Percentiles rank a stretch among this genome's conserved stretches.
Conservation (phyloP, 1,140 invertebrate genomes). For the Amphibalanus amphitrite region DNA sequence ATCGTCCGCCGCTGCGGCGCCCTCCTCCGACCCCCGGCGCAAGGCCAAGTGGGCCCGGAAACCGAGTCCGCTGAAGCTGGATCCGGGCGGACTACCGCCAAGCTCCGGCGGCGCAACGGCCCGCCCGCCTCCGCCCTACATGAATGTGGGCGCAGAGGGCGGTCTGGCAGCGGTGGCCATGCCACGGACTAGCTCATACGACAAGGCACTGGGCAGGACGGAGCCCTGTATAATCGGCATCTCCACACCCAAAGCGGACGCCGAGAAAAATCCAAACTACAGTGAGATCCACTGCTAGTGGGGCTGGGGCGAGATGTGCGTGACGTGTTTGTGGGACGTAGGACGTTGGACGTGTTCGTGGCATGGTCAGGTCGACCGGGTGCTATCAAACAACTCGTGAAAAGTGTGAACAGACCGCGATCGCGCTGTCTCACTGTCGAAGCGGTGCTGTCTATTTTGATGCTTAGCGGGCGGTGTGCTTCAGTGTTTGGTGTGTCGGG, state of each 20-base stretch:
- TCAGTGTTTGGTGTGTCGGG: background rate
- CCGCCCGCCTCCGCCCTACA: background rate
- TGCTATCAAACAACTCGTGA: too few species aligned
- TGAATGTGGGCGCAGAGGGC: background rate
- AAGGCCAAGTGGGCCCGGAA: slow-evolving; percentile 1
- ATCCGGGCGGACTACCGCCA: slow-evolving; percentile 12
- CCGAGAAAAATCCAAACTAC: background rate
- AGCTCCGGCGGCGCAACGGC: background rate
- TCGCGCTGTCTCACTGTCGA: background rate
- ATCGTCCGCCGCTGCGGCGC: slow-evolving; percentile 12
- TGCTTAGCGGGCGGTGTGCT: background rate
- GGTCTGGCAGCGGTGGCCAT: background rate
- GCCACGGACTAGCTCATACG: background rate
- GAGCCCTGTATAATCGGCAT: background rate
- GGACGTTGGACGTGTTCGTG: too few species aligned
- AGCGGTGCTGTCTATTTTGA: background rate
- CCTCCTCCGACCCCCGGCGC: slow-evolving; percentile 5
- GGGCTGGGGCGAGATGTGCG: too few species aligned
- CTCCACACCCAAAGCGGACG: background rate
- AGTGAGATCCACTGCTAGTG: background rate
- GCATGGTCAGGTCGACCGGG: too few species aligned
- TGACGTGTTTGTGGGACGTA: too few species aligned
- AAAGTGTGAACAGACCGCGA: too few species aligned
- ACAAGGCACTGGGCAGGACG: background rate
- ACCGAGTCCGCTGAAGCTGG: slow-evolving; percentile 7